Base-by-base conservation (phyloP, 2,113 vertebrate genomes). In the Rhynchomys soricoides region DNA sequence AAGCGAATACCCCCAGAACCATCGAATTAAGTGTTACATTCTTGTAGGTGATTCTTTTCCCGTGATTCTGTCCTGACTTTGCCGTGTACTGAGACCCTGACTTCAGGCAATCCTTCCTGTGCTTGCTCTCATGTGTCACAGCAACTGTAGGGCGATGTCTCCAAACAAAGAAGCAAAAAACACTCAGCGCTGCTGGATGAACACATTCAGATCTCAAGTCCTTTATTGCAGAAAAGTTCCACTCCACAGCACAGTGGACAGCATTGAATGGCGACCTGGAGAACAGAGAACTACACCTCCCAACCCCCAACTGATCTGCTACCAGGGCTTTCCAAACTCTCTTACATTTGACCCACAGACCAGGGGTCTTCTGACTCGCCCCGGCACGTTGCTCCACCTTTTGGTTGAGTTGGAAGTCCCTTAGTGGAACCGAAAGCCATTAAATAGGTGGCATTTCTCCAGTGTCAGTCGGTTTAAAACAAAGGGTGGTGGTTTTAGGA, bases 11-110 rank as follows among this genome's bases (percentile, higher is more conserved):
- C 57, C 90, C 70, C 70, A 79, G 45, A 29, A 95, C 74, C 79
- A 68, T 78, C 91, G 92, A 86, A 82, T 89, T 91, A 96, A 94
- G 82, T 31, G 83, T 66, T 93, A 59, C 68, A 95, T 83, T 79
- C 45, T 86, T 85, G 16, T n/a, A 78, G 71, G 37, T 86, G 48
- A 94, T 86, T 86, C 13, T 59, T 37, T 93, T 52, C 50, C 74
- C 37, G 40, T 16, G 92, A 16, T 88, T 89, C 57, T 85, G 50
- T 83, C 93, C 62, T 92, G 90, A 87, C 70, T 15, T 79, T 50
- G 79, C 55, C 6, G 4, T 91, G 62, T 94, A 16, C 86, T 86
- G 81, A 92, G 59, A 88, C 52, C 10, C 62, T 86, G 77, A 59
- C 66, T 75, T 89, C 71, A 26, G 1, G 55, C 12, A n/a, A 93